Percentiles rank a stretch among this genome's conserved stretches.
Evolutionary conservation across 92 coral and sea anemone genomes (phyloP).

Genomic region (Porites cylindrica): DNA sequence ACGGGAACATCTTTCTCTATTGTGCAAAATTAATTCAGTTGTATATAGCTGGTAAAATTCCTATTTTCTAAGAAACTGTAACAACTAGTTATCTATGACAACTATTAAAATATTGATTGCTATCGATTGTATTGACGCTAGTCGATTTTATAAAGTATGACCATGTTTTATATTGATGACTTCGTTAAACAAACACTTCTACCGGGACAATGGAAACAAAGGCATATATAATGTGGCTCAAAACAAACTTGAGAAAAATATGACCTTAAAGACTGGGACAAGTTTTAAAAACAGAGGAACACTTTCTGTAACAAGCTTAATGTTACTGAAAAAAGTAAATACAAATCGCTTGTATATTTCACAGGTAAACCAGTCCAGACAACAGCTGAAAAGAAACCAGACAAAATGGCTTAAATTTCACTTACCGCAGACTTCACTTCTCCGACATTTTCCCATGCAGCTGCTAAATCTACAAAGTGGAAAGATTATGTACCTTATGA

Average conservation of each 20-base stretch:
- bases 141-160: neutral
- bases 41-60: too few relatives aligned
- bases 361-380: constrained; percentile 19
- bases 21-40: too few relatives aligned
- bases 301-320: neutral
- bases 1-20: too few relatives aligned
- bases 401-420: constrained; percentile 9
- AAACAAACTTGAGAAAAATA: constrained; percentile 5
- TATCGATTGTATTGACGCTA: neutral
- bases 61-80: too few relatives aligned
- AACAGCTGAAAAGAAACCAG: constrained; percentile 3
- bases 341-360: neutral
- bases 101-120: neutral
- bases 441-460: constrained; percentile 97
- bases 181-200: neutral
- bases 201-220: neutral
- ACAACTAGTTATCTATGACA: neutral
- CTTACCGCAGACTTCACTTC: constrained; percentile 95
- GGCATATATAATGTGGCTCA: neutral
- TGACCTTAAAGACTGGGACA: neutral
- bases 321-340: neutral
- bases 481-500: neutral
- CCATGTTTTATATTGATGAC: neutral
- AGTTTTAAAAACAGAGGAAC: neutral
- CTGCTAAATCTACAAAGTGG: constrained; percentile 77